phyloP scores from a whole-genome alignment of 2,113 vertebrate genomes.

The Spheniscus mendiculus region DNA sequence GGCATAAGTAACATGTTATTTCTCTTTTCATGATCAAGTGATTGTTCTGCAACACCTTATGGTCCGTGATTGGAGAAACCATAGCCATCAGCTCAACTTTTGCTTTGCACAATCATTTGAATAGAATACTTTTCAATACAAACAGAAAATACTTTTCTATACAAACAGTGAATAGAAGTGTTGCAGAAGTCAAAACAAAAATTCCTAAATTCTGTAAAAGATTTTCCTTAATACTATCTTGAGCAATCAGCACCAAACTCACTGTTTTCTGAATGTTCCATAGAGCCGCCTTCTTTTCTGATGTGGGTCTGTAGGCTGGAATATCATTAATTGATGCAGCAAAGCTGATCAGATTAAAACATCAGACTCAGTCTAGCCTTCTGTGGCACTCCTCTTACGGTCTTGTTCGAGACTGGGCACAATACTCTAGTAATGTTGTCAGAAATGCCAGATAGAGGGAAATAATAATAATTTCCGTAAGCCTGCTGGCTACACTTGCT shows the following conservation, averaged over 20 bases:
- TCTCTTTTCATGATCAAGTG: neutral
- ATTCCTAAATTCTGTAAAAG: neutral
- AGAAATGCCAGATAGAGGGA: neutral
- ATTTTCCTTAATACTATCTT: neutral
- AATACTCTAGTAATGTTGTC: neutral
- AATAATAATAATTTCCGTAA: neutral
- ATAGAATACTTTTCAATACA: neutral
- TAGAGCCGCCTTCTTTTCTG: neutral
- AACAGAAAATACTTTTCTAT: neutral
- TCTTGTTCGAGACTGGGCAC: neutral
- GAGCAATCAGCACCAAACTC: neutral
- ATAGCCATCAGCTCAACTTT: neutral
- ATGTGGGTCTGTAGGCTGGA: neutral
- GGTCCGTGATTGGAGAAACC: neutral
- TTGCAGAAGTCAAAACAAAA: neutral
- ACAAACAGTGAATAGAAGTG: neutral
- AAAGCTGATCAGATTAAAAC: neutral
- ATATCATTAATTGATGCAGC: neutral
- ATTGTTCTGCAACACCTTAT: neutral
- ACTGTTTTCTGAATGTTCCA: neutral
- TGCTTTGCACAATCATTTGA: neutral
- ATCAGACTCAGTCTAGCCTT: neutral
- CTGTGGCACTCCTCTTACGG: neutral
- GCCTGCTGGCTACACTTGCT: neutral
- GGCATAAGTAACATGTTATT: neutral